Evolutionary conservation across 2,888 invertebrate species (phyloP), one percentile per base, ranked within the genome.

Genomic region (Aphidius colemani): DNA sequence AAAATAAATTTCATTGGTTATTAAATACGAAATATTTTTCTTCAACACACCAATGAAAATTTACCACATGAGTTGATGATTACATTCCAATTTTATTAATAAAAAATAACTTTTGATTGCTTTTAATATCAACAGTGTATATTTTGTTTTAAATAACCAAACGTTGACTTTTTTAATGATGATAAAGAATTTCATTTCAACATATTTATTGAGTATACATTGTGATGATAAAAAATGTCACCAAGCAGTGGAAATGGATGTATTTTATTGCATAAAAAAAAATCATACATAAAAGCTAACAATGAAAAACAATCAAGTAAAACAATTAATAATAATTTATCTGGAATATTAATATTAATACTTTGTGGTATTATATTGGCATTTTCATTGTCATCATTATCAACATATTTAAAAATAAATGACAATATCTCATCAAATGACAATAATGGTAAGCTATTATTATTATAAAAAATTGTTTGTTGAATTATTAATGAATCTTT

Each of bases 361-460:
- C 53, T 71, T 9, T 75, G 73, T 53, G 78, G 80, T 46, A 69
- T 80, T 41, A 67, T 68, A 11, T 73, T 75, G 56, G 77, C 79
- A 63, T 69, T 76, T 63, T 72, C 78, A 59, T 73, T 74, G 4
- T 74, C 75, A n/a, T 53, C 75, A 39, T 51, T 79, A 13, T 75
- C 75, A 6, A 74, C 74, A 46, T 79, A 79, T 63, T 64, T 80
- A n/a, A 70, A 53, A 61, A 67, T 9, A n/a, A 48, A 53, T 41
- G 30, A 48, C 7, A 10, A 61, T 53, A 64, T 69, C 6, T 43
- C 71, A 46, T 72, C 79, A 76, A 64, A 70, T 53, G 60, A 8
- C 4, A 41, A 50, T 39, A 49, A 44, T 44, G 45, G 53, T 50
- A 44, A 41, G 18, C 30, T 43, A 49, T 39, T n/a, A 43, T 13